Conservation (phyloP, 2,113 vertebrate genomes). For the Catharus minimus region DNA sequence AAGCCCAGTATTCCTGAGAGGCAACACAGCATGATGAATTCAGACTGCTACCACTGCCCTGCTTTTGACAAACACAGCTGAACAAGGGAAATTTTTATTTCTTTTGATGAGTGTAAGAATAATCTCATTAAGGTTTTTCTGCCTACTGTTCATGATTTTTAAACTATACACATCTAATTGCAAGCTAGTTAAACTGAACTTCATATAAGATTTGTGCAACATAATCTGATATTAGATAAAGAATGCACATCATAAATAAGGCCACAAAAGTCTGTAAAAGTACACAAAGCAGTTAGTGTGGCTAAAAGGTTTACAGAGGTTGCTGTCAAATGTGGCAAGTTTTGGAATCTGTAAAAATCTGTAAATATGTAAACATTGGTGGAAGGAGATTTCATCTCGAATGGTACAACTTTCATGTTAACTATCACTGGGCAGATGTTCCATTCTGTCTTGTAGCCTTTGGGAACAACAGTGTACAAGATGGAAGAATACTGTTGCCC, state of each 20-base stretch:
- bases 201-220: not conserved
- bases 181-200: not conserved
- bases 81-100: not conserved
- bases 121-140: not conserved
- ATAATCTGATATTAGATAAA: not conserved
- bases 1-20: not conserved
- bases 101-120: not conserved
- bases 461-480: not conserved
- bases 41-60: not conserved
- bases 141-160: not conserved
- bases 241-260: not conserved
- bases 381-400: not conserved
- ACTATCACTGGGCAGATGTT: not conserved
- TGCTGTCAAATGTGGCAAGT: not conserved
- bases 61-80: not conserved
- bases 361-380: not conserved
- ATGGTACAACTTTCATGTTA: not conserved
- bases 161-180: not conserved
- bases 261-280: not conserved
- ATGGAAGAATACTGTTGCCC: not conserved
- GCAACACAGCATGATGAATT: accelerated
- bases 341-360: not conserved
- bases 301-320: not conserved
- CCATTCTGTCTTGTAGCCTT: not conserved
- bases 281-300: not conserved